Conservation (phyloP, 1,140 invertebrate species). For the Holcopasites calliopsidis region DNA sequence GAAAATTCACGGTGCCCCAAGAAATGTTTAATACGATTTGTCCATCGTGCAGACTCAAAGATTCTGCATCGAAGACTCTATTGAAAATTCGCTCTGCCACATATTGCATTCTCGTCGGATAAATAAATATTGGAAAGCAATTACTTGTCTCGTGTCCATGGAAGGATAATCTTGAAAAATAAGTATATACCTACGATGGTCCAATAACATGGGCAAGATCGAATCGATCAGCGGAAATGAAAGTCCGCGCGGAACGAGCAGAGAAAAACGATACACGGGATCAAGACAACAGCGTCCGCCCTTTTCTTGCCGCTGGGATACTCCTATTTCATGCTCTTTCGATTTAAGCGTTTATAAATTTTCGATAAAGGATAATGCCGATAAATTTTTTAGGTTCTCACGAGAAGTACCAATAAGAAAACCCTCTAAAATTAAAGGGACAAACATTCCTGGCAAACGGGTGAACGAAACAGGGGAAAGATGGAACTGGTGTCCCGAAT, state of each 20-base stretch:
- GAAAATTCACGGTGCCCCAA: background rate
- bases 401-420: too few relatives aligned
- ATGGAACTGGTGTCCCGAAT: background rate
- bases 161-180: slow-evolving; percentile 45
- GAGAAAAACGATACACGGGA: slow-evolving; percentile 50
- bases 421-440: too few relatives aligned
- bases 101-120: slow-evolving; percentile 28
- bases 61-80: slow-evolving; percentile 8
- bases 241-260: slow-evolving; percentile 31
- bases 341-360: too few relatives aligned
- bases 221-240: slow-evolving; percentile 51
- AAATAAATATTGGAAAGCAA: slow-evolving; percentile 51
- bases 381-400: too few relatives aligned
- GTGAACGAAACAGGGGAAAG: background rate
- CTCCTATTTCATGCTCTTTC: too few relatives aligned
- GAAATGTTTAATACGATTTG: too few relatives aligned
- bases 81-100: slow-evolving; percentile 6
- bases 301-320: too few relatives aligned
- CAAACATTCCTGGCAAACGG: too few relatives aligned
- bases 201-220: slow-evolving; percentile 32
- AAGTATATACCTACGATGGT: slow-evolving; percentile 34
- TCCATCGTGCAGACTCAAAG: too few relatives aligned
- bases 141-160: slow-evolving; percentile 40
- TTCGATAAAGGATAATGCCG: too few relatives aligned
- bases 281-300: background rate